These are phyloP conservation scores for Enteromius afrohamiltoni DNA, from an alignment of 2,797 vertebrate species.

Conservation along the genomic window DNA sequence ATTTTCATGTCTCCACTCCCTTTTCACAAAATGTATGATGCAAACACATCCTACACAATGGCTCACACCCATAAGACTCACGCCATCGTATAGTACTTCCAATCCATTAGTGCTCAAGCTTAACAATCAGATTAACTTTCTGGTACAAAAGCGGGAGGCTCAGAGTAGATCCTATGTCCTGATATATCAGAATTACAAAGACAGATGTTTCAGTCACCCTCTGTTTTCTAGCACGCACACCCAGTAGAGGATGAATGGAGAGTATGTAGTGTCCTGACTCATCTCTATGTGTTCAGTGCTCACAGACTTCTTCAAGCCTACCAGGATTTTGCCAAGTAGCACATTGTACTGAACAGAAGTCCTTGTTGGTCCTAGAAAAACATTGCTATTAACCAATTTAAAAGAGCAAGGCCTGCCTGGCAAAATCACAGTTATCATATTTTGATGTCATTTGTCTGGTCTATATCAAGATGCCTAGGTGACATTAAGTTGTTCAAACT, in stretches of 20 bases:
- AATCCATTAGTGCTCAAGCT: slow-evolving; percentile 21
- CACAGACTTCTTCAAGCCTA: background rate
- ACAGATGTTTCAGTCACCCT: slow-evolving; percentile 10
- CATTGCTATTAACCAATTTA: background rate
- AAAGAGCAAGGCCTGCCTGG: background rate
- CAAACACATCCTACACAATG: slow-evolving; percentile 2
- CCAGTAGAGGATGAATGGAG: background rate
- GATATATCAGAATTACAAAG: slow-evolving; percentile 22
- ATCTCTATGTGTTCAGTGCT: slow-evolving; percentile 3
- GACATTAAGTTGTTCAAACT: slow-evolving; percentile 6
- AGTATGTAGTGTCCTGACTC: slow-evolving; percentile 6
- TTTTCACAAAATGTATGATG: slow-evolving; percentile 18
- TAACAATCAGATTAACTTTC: slow-evolving; percentile 36
- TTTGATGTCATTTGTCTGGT: background rate
- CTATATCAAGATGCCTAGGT: background rate
- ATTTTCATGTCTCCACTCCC: background rate
- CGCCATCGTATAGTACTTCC: slow-evolving; percentile 19
- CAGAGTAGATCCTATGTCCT: slow-evolving; percentile 33
- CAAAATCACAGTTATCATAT: background rate
- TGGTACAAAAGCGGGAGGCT: slow-evolving; percentile 9
- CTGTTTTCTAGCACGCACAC: background rate
- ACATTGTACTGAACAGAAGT: background rate
- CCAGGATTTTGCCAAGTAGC: background rate
- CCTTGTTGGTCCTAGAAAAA: background rate
- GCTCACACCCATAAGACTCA: slow-evolving; percentile 24